These are phyloP conservation scores for Paradoxurus hermaphroditus DNA, from an alignment of 2,113 vertebrate species.

Conservation along the genomic window DNA sequence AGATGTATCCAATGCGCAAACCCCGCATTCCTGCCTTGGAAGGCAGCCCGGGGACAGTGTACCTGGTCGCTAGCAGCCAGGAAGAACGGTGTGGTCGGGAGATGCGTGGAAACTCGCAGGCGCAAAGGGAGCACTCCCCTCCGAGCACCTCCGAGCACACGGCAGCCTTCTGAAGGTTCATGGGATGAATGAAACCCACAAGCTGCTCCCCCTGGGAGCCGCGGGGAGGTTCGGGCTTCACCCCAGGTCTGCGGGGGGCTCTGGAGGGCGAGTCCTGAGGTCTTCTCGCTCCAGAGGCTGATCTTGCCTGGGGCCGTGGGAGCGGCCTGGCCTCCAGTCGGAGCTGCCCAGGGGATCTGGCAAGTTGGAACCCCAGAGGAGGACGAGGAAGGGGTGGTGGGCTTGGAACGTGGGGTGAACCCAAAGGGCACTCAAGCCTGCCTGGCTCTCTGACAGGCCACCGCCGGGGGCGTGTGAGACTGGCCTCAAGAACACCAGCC, in stretches of 20 bases:
- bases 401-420: neutral
- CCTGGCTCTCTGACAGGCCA: neutral
- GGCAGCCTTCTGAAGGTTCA: neutral
- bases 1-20: neutral
- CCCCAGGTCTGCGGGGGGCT: rapidly evolving
- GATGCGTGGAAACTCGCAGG: neutral
- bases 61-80: neutral
- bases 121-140: rapidly evolving
- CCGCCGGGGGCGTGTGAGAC: neutral
- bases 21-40: neutral
- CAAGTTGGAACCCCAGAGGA: neutral
- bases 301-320: rapidly evolving
- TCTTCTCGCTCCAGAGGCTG: neutral
- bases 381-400: neutral
- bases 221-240: neutral
- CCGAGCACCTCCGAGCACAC: rapidly evolving
- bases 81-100: too few species aligned
- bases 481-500: neutral
- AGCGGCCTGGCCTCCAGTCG: neutral
- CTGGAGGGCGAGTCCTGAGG: neutral
- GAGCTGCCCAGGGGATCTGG: neutral
- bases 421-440: neutral
- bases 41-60: neutral
- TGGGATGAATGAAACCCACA: neutral
- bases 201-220: neutral